Evolutionary conservation across 2,888 invertebrate genomes (phyloP), one percentile per base, ranked within the genome.

Genomic region (Drosophila eohydei): DNA sequence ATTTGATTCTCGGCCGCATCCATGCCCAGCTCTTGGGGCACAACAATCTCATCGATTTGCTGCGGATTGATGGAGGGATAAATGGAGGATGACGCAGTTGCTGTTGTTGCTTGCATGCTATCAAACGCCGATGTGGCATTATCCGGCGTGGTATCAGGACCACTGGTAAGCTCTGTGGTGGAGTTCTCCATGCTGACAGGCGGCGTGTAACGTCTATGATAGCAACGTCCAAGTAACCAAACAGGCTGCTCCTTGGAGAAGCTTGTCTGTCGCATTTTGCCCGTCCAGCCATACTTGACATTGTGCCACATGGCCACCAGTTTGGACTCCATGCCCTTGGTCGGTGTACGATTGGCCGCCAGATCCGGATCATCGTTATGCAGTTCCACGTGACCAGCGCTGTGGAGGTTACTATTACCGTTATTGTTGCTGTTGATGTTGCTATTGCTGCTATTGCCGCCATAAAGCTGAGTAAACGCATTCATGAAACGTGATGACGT

Each of bases 291-390:
- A 93, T 97, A 97, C 94, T 97, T 97, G 68, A 98, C 95, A 93
- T 97, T 97, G 92, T 97, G 97, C 97, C 97, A 97, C 95, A 97
- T 96, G 44, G 97, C 97, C 89, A 97, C 93, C 58, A 98, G 92
- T 76, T 96, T 95, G 32, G 96, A 96, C 92, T 97, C 97, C 79
- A 97, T 95, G 94, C 95, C 97, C 87, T 95, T 92, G 86, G 91
- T 89, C 79, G 93, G 89, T 73, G 91, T 91, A 73, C 93, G 83
- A 86, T 82, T 82, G 59, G 91, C 84, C 40, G 91, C 83, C 81
- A 91, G 80, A 78, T 90, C 90, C 55, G 68, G 63, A 51, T 72
- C 91, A 16, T 81, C 74, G 7, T 55, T 71, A 55, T 80, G 67
- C 28, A 55, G 68, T 14, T 83, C 83, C 85, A 67, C 74, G 81